Evolutionary conservation across 2,113 vertebrate genomes (phyloP).

Genomic region (Dicerorhinus sumatrensis): DNA sequence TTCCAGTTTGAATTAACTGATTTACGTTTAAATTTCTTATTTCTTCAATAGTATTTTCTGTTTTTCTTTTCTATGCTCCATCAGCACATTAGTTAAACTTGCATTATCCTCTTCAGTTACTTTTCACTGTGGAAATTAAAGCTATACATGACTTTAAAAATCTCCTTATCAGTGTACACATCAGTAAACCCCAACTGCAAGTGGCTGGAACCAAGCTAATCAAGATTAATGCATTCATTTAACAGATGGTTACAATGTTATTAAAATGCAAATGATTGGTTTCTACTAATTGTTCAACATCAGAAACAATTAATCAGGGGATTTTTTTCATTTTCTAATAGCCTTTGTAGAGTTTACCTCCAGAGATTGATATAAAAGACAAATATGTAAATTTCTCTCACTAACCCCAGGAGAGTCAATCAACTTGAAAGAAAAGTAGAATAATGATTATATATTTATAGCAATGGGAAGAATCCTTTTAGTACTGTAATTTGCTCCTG

Average conservation of each 20-base stretch:
- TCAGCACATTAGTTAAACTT: constrained; percentile 56
- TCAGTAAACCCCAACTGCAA: constrained; percentile 88
- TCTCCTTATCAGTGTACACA: constrained; percentile 82
- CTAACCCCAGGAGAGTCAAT: constrained; percentile 65
- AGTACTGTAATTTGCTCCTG: constrained; percentile 68
- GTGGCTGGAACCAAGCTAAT: constrained; percentile 91
- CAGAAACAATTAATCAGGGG: constrained; percentile 92
- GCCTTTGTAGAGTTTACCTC: constrained; percentile 80
- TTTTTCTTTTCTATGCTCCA: constrained; percentile 23
- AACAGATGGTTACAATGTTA: constrained; percentile 95
- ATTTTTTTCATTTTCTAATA: constrained; percentile 83
- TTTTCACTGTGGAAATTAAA: constrained; percentile 76
- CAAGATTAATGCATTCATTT: constrained; percentile 98
- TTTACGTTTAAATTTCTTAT: background rate
- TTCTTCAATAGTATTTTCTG: constrained; percentile 29
- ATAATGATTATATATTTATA: constrained; percentile 74
- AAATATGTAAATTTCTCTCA: constrained; percentile 61
- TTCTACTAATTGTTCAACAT: constrained; percentile 96
- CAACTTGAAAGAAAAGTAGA: constrained; percentile 73
- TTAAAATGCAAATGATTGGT: constrained; percentile 99
- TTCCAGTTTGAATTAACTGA: background rate
- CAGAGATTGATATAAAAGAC: constrained; percentile 79
- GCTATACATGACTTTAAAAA: constrained; percentile 72
- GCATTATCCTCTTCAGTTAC: constrained; percentile 40
- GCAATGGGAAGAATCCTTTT: constrained; percentile 68